Evolutionary conservation across 2,888 invertebrate genomes (phyloP), one percentile per base, ranked within the genome.

Genomic region (Tuta absoluta): DNA sequence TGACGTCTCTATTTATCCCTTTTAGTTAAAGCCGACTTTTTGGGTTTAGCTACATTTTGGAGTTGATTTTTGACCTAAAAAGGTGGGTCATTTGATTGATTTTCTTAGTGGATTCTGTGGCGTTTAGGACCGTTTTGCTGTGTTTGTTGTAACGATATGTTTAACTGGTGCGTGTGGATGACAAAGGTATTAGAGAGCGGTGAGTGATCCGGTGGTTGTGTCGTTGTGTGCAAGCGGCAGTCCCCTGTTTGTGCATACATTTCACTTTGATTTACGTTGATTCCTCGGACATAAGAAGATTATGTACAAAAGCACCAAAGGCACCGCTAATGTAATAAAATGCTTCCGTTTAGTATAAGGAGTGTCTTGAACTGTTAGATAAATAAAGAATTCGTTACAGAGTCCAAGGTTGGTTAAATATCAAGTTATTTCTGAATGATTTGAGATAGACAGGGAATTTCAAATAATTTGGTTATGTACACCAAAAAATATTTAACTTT

Each of bases 1-100:
- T 80, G 85, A 90, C 86, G 76, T 85, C 89, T 91, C 85, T 82
- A 87, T 88, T 89, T 87, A 87, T 88, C 85, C 86, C 79, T 86
- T 87, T 83, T 77, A 73, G 75, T 75, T 78, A 85, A 89, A 82
- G 80, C 89, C 89, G 90, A 81, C 88, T 75, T 73, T 68, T 61
- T 60, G 65, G 69, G 64, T 68, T 33, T 33, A 3, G 33, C 8
- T 33, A 1, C 33, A 33, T 33, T 33, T 72, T 4, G 28, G 11
- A 51, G 48, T 64, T 33, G 53, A 61, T n/a, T 56, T 64, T 59
- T 59, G 51, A 59, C 45, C 63, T 41, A 38, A 17, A 21, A 63
- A 33, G 56, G 37, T 8, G 17, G 28, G 45, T 11, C n/a, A 12
- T 49, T 48, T 61, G 58, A 68, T 73, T 67, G 67, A 69, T 66